Evolutionary conservation across 2,888 invertebrate genomes (phyloP).

Genomic region (Neocrepidodera transversa): DNA sequence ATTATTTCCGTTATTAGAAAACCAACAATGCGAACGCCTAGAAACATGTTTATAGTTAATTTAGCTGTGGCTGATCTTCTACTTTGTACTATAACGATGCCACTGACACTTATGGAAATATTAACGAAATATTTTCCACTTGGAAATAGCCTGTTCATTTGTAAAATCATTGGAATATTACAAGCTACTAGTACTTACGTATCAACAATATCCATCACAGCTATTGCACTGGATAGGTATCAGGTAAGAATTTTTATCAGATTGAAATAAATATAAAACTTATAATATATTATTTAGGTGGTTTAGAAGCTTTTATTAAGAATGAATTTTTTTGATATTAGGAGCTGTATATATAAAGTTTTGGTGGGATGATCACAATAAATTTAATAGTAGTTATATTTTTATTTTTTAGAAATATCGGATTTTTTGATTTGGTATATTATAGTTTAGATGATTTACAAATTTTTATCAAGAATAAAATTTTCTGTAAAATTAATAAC

Average conservation of each 20-base stretch:
- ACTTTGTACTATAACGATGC: conserved; percentile 89
- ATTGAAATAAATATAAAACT: not conserved
- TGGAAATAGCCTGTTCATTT: conserved; percentile 77
- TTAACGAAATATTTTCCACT: conserved; percentile 87
- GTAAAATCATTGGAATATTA: conserved; percentile 85
- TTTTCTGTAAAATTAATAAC: too few relatives aligned
- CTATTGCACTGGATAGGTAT: conserved; percentile 86
- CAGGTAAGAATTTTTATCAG: conserved; percentile 64
- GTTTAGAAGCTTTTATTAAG: too few relatives aligned
- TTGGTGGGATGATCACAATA: too few relatives aligned
- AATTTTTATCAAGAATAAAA: too few relatives aligned
- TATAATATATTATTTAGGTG: too few relatives aligned
- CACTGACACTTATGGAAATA: conserved; percentile 86
- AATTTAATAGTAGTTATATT: too few relatives aligned
- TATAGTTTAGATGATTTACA: too few relatives aligned
- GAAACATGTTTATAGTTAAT: conserved; percentile 94
- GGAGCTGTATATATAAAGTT: too few relatives aligned
- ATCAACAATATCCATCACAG: conserved; percentile 92
- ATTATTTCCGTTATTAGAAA: conserved; percentile 77
- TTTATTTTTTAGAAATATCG: too few relatives aligned
- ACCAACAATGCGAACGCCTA: conserved; percentile 86
- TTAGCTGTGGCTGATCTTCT: conserved; percentile 85
- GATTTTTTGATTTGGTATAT: too few relatives aligned
- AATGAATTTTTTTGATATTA: too few relatives aligned
- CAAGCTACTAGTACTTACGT: conserved; percentile 93